These are phyloP conservation scores for Blastobasis lacticolella DNA, from an alignment of 2,888 invertebrate species.

Conservation along the genomic window DNA sequence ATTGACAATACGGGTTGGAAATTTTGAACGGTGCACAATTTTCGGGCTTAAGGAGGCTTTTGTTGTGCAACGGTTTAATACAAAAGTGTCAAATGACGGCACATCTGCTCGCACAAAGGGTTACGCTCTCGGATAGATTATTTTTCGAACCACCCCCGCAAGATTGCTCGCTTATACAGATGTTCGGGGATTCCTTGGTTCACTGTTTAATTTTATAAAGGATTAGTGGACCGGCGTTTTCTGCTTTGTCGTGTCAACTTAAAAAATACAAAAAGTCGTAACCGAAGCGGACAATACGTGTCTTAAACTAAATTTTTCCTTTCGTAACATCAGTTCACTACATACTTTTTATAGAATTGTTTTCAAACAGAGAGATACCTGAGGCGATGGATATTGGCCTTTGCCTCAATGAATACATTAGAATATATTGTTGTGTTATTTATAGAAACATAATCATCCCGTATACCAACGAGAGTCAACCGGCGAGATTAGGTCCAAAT, in stretches of 20 bases:
- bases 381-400: too few relatives aligned
- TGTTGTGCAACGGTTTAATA: constrained; percentile 74
- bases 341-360: too few relatives aligned
- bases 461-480: constrained; percentile 28
- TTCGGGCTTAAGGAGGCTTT: constrained; percentile 71
- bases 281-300: too few relatives aligned
- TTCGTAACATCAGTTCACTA: too few relatives aligned
- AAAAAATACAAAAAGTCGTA: constrained; percentile 5
- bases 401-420: too few relatives aligned
- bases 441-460: constrained; percentile 35
- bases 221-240: constrained; percentile 27
- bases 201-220: constrained; percentile 27
- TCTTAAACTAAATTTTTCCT: too few relatives aligned
- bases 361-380: too few relatives aligned
- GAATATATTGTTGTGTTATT: background rate
- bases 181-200: constrained; percentile 43
- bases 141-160: constrained; percentile 71
- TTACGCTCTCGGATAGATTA: constrained; percentile 67
- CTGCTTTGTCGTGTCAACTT: constrained; percentile 1
- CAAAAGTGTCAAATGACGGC: constrained; percentile 75
- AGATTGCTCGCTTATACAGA: constrained; percentile 70
- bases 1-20: constrained; percentile 66
- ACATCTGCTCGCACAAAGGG: constrained; percentile 72
- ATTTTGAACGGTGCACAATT: constrained; percentile 66
- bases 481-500: constrained; percentile 50